These are phyloP conservation scores for Sceloporus tristichus DNA, from an alignment of 2,113 vertebrate species.

Conservation along the genomic window DNA sequence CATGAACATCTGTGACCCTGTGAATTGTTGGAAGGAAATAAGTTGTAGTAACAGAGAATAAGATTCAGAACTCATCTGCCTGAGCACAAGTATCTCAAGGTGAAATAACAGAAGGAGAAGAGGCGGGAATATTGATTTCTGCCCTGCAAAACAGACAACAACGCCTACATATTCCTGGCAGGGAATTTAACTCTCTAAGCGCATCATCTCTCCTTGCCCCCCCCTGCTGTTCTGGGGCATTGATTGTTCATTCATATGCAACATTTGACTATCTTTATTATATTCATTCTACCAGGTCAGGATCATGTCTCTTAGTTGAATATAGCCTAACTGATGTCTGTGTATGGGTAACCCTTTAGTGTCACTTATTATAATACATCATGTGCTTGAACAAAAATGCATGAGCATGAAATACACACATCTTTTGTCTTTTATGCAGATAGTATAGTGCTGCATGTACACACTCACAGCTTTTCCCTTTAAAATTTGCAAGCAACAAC, in stretches of 20 bases:
- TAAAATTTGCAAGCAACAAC: not conserved
- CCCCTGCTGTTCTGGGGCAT: conserved; percentile 43
- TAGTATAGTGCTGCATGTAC: not conserved
- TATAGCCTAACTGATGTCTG: not conserved
- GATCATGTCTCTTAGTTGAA: not conserved
- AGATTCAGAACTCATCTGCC: conserved; percentile 62
- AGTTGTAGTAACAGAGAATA: conserved; percentile 59
- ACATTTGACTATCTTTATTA: conserved; percentile 46
- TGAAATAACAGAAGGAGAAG: conserved; percentile 69
- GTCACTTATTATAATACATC: not conserved
- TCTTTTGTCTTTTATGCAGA: not conserved
- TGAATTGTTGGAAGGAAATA: conserved; percentile 52
- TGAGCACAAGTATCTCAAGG: conserved; percentile 64
- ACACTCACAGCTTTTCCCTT: not conserved
- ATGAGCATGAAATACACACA: not conserved
- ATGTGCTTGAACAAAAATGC: not conserved
- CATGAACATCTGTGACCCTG: conserved; percentile 46
- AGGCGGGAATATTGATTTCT: conserved; percentile 72
- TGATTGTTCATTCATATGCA: conserved; percentile 53
- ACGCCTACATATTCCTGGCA: conserved; percentile 67
- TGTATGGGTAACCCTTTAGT: not conserved
- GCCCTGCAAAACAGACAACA: conserved; percentile 72
- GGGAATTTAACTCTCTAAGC: conserved; percentile 54
- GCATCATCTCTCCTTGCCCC: conserved; percentile 45
- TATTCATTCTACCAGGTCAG: conserved; percentile 5